Evolutionary conservation across 2,888 invertebrate genomes (phyloP).

Genomic region (Altica lythri): DNA sequence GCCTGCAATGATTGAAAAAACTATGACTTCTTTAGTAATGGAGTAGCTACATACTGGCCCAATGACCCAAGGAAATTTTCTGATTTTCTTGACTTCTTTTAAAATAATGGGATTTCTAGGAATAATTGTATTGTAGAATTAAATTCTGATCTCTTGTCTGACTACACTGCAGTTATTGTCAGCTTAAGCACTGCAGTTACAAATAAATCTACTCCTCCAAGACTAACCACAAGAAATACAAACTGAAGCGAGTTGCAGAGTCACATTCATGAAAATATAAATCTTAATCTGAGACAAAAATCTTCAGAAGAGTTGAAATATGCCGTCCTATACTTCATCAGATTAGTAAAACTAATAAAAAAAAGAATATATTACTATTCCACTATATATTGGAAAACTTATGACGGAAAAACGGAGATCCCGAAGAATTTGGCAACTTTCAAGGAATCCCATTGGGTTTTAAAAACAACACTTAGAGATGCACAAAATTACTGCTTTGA

Average conservation of each 20-base stretch:
- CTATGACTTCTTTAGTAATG: constrained; percentile 6
- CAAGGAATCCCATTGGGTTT: too few relatives aligned
- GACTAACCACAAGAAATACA: neutral
- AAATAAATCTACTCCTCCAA: neutral
- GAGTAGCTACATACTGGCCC: constrained; percentile 12
- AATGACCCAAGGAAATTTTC: constrained; percentile 9
- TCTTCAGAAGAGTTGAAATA: too few relatives aligned
- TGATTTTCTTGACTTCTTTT: constrained; percentile 1
- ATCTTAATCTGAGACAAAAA: neutral
- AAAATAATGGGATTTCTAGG: neutral
- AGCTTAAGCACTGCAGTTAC: neutral
- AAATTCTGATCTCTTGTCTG: neutral
- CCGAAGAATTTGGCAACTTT: too few relatives aligned
- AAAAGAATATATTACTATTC: too few relatives aligned
- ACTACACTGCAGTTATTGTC: neutral
- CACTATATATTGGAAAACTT: too few relatives aligned
- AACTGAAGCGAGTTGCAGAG: neutral
- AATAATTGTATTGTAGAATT: constrained; percentile 2
- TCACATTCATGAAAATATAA: too few relatives aligned
- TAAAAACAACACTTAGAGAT: too few relatives aligned
- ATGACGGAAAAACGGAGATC: too few relatives aligned
- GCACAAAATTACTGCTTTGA: too few relatives aligned
- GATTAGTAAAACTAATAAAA: too few relatives aligned
- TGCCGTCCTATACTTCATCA: too few relatives aligned
- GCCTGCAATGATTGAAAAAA: neutral